Evolutionary conservation across 2,888 invertebrate genomes (phyloP), one percentile per base, ranked within the genome.

Genomic region (Nematopogon swammerdamellus): DNA sequence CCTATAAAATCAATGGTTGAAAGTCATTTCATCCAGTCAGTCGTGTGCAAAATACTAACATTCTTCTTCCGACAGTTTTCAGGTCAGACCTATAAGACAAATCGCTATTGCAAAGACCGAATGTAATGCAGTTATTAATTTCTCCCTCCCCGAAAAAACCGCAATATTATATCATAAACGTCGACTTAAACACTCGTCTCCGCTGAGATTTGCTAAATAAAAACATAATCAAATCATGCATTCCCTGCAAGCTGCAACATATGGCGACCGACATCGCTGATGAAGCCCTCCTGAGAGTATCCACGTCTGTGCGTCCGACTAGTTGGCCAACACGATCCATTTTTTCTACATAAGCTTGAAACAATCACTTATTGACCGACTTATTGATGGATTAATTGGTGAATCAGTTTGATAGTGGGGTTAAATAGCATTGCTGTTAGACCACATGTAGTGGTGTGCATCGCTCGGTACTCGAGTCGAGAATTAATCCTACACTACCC

Each of bases 161-260:
- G 64, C 79, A 68, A 58, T 74, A 76, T 74, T 75, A 74, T 76
- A 74, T 77, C 72, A 76, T 77, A 77, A 77, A 76, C 69, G 76
- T 71, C 75, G 67, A 73, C 75, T 79, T 76, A 76, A 79, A 75
- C 77, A 76, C 76, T 71, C 72, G 65, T 73, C 76, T 70, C 72
- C 52, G 57, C 61, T 69, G 75, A 74, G 64, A 63, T 63, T 64
- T 66, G 71, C 67, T 76, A 75, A 77, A 77, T 77, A 76, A 76
- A 76, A 76, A 73, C 70, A 68, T 72, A 74, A 77, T 76, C 70
- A 74, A 77, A 77, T 79, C 75, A 79, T 76, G 70, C 67, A 77
- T 76, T 70, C 70, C 56, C 58, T 54, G 69, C 67, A 74, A 73
- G 56, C 58, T 54, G 69, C 67, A 74, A 73, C 79, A 79, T 79